Evolutionary conservation across 2,113 vertebrate species (phyloP).

Genomic region (Rhineura floridana): DNA sequence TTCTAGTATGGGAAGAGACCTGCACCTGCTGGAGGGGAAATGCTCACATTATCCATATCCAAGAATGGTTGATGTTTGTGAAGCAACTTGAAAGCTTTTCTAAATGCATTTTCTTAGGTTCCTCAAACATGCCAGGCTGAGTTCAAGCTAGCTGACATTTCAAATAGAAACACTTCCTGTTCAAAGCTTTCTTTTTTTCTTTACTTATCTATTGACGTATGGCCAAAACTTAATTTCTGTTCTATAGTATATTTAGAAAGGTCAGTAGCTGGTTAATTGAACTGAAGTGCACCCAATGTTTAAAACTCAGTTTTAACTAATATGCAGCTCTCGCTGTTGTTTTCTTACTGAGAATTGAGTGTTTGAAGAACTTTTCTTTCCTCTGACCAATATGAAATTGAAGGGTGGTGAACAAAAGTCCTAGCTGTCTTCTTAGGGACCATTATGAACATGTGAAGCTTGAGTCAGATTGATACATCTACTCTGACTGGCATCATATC

Average conservation of each 20-base stretch:
- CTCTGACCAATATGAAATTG: background rate
- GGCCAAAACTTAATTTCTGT: background rate
- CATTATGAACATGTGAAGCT: background rate
- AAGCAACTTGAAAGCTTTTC: conserved; percentile 19
- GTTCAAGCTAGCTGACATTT: background rate
- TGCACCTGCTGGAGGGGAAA: background rate
- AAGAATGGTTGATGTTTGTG: background rate
- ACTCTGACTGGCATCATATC: background rate
- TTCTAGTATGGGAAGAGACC: background rate
- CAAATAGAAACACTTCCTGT: background rate
- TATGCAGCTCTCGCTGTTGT: background rate
- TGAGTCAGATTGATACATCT: background rate
- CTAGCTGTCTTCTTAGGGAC: background rate
- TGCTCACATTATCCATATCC: background rate
- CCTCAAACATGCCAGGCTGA: background rate
- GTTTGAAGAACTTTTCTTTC: too few relatives aligned
- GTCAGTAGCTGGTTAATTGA: background rate
- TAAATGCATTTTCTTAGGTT: background rate
- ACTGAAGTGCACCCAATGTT: background rate
- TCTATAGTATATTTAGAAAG: background rate
- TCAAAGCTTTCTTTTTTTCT: background rate
- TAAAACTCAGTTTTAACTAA: background rate
- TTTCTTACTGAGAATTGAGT: background rate
- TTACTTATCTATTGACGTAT: background rate
- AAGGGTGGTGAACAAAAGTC: background rate